These are phyloP conservation scores for Thunnus maccoyii DNA, from an alignment of 2,113 vertebrate genomes.

Conservation along the genomic window DNA sequence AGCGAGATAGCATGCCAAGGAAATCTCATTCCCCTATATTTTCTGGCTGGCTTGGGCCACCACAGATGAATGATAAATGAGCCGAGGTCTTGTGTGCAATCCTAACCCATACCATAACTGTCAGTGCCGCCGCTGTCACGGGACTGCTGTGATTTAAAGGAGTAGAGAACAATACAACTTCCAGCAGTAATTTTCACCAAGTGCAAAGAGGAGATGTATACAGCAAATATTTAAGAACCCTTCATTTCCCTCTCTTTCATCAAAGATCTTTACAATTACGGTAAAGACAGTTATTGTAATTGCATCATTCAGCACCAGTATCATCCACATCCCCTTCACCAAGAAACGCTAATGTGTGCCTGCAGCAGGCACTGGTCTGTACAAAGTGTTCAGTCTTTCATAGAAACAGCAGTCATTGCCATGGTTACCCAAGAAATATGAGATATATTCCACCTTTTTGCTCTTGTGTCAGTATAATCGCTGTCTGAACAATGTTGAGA, in stretches of 20 bases:
- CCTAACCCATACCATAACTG: constrained; percentile 52
- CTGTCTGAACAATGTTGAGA: constrained; percentile 45
- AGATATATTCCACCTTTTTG: constrained; percentile 47
- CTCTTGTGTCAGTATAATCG: constrained; percentile 56
- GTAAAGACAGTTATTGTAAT: constrained; percentile 14
- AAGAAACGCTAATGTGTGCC: neutral
- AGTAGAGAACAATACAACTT: constrained; percentile 17
- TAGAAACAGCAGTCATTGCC: constrained; percentile 62
- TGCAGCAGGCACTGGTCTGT: constrained; percentile 28
- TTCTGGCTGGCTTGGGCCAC: constrained; percentile 59
- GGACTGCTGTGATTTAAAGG: constrained; percentile 39
- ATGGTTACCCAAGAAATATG: constrained; percentile 65
- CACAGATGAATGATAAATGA: constrained; percentile 76
- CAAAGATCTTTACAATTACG: constrained; percentile 22
- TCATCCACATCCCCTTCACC: neutral
- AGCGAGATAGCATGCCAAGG: constrained; percentile 57
- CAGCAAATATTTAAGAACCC: neutral
- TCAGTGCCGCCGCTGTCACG: constrained; percentile 34
- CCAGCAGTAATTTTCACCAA: neutral
- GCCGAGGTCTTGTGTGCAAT: constrained; percentile 50
- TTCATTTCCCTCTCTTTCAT: neutral
- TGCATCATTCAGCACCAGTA: constrained; percentile 17
- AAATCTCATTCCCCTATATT: constrained; percentile 71
- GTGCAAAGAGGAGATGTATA: neutral
- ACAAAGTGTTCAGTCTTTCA: constrained; percentile 27